A percentile compares a stretch with the other conserved stretches of the same genome.
These are phyloP conservation scores for Brachynemurus nebulosus DNA, from an alignment of 2,888 invertebrate genomes.

Conservation along the genomic window DNA sequence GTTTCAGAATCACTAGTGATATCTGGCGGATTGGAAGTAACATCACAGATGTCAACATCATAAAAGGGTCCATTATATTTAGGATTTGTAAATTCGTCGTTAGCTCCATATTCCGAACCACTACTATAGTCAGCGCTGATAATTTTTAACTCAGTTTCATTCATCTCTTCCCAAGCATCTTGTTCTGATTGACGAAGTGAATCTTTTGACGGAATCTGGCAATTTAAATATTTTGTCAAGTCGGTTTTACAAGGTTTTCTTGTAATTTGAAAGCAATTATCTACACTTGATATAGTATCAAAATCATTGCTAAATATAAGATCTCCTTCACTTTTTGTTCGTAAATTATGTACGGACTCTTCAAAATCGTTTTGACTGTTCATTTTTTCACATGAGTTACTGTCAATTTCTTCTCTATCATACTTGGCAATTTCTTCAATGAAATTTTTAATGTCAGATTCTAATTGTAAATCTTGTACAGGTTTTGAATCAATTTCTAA, in stretches of 20 bases:
- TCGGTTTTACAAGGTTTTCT: slow-evolving; percentile 2
- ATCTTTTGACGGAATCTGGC: neutral
- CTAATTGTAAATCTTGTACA: too few species aligned
- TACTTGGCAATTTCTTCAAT: too few species aligned
- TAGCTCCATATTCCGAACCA: neutral
- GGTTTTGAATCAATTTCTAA: too few species aligned
- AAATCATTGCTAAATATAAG: neutral
- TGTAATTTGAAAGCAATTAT: neutral
- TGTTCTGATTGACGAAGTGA: neutral
- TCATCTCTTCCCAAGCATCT: slow-evolving; percentile 3
- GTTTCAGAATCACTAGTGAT: neutral
- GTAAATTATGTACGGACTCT: too few species aligned
- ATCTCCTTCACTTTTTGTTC: neutral
- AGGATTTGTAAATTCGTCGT: neutral
- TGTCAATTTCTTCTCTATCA: too few species aligned
- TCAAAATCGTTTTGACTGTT: too few species aligned
- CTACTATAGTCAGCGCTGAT: slow-evolving; percentile 5
- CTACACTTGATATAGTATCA: neutral
- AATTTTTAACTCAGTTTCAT: slow-evolving; percentile 1
- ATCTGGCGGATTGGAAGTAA: neutral
- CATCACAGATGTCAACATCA: slow-evolving; percentile 1
- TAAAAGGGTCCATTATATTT: neutral
- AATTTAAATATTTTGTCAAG: neutral
- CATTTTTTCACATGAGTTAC: too few species aligned
- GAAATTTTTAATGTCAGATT: too few species aligned